Conservation (phyloP, 2,888 invertebrate species). For the Catocala nupta region DNA sequence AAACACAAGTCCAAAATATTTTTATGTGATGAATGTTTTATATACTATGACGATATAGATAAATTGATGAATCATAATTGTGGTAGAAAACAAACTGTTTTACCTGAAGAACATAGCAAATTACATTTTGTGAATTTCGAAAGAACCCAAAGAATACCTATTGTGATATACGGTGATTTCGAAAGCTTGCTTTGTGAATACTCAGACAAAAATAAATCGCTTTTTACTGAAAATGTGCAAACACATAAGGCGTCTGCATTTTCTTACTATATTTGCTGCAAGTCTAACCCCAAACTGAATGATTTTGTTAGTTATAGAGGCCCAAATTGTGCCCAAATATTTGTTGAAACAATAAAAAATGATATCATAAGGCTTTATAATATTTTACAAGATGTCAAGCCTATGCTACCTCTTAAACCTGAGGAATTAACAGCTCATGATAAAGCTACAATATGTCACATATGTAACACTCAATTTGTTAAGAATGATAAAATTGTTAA, state of each 20-base stretch:
- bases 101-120: slow-evolving; percentile 10
- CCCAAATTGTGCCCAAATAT: slow-evolving; percentile 3
- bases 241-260: slow-evolving; percentile 6
- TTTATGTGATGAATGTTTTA: no score
- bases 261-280: slow-evolving; percentile 12
- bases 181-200: slow-evolving; percentile 9
- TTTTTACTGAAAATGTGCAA: slow-evolving; percentile 9
- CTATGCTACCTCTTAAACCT: no score
- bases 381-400: no score
- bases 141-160: slow-evolving; percentile 8
- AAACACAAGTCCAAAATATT: slow-evolving; percentile 6
- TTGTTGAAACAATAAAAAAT: neutral
- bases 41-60: neutral
- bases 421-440: no score
- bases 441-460: no score
- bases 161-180: neutral
- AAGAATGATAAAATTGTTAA: no score
- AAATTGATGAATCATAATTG: slow-evolving; percentile 7
- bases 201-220: slow-evolving; percentile 12
- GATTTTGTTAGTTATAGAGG: slow-evolving; percentile 13
- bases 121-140: slow-evolving; percentile 7
- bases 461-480: no score
- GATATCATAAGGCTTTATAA: no score
- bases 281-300: slow-evolving; percentile 8
- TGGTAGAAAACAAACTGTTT: slow-evolving; percentile 8